Conservation (phyloP, 2,113 vertebrate genomes). For the Prochilodus magdalenae region DNA sequence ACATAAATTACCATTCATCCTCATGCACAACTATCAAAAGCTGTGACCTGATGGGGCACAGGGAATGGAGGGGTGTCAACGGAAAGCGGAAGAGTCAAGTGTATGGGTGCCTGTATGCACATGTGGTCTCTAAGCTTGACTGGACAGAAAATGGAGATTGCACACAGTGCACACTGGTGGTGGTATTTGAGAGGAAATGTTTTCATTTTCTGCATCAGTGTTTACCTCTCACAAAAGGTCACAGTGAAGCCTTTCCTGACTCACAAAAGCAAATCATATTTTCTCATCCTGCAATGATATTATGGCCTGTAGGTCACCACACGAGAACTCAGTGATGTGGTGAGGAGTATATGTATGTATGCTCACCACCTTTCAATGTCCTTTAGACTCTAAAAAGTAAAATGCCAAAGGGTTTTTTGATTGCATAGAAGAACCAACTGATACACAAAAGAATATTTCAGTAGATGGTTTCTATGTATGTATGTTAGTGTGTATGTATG, state of each 20-base stretch:
- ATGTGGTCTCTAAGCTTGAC: background rate
- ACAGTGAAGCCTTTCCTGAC: background rate
- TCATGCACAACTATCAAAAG: background rate
- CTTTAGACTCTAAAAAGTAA: background rate
- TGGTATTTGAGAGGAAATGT: background rate
- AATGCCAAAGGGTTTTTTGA: too few relatives aligned
- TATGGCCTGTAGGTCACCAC: background rate
- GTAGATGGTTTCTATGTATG: too few relatives aligned
- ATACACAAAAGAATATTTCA: too few relatives aligned
- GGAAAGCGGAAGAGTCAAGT: background rate
- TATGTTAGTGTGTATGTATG: too few relatives aligned
- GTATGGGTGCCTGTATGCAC: background rate
- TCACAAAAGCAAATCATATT: background rate
- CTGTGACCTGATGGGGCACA: slow-evolving; percentile 21
- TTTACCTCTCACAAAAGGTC: background rate
- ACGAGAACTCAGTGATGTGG: background rate
- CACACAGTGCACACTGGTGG: background rate
- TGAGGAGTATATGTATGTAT: background rate
- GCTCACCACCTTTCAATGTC: too few relatives aligned
- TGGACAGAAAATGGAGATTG: background rate
- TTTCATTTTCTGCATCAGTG: background rate
- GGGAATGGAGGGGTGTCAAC: background rate
- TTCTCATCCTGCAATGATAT: background rate
- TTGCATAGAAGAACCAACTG: too few relatives aligned
- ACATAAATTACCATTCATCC: slow-evolving; percentile 40